Evolutionary conservation across 2,888 invertebrate species (phyloP), one percentile per base, ranked within the genome.

Genomic region (Dolichomitus sp.): DNA sequence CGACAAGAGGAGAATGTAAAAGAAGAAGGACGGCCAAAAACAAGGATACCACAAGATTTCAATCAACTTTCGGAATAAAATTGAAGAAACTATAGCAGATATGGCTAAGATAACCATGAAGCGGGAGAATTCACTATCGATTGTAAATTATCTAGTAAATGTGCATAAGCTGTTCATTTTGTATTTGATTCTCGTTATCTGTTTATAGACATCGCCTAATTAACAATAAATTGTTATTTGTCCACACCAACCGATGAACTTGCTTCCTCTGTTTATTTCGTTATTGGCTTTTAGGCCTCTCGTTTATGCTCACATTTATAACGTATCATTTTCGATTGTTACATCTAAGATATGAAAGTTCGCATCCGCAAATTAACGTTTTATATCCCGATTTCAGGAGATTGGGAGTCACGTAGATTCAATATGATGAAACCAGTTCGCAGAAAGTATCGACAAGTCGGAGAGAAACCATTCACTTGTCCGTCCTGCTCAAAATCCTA

Each of bases 401-500:
- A 54, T 54, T 80, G 66, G 68, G 59, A 72, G 14, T 45, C 69
- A 3, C 27, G 7, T 17, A 40, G 37, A 59, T 65, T 40, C 27
- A 70, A 52, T 19, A 27, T 65, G 30, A 42, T 57, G 30, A 42
- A 19, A 42, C 23, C 40, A 37, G 33, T 37, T 61, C 37, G 54
- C 54, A 52, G 14, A 37, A 73, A 61, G 19, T 23, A 65, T 57
- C 57, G 48, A 23, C 57, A 37, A n/a, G 14, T 19, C 6, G 19
- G 37, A 4, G 52, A 54, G 33, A 85, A 83, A 68, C 80, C 81
- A 6, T 83, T 85, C 84, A 75, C 66, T 57, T 92, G 92, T 84
- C 33, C 59, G 30, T 84, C 83, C 17, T 93, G 92, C 77, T 87
- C 86, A n/a, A 90, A 89, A 68, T 79, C 84, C n/a, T 93, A 93